Evolutionary conservation across 92 coral and sea anemone genomes (phyloP).

Genomic region (Porites rus): DNA sequence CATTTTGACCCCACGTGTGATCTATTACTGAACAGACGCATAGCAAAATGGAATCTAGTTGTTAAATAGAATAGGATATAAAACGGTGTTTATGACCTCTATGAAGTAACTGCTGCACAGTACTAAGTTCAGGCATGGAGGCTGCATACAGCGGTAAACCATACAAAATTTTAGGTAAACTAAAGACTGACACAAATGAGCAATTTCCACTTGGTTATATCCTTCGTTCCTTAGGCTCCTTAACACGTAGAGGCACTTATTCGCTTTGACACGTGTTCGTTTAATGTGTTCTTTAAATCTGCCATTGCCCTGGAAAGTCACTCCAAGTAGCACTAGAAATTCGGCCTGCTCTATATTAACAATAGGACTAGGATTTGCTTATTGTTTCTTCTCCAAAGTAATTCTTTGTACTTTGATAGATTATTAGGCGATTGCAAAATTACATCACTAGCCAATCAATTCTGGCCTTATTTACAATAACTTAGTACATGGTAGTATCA

Average conservation of each 20-base stretch:
- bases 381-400: not conserved
- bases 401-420: conserved; percentile 18
- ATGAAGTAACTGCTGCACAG: not conserved
- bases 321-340: not conserved
- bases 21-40: no score
- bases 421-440: conserved; percentile 15
- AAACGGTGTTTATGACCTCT: conserved; percentile 1
- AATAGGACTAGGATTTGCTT: not conserved
- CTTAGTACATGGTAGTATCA: not conserved
- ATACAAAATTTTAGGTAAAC: not conserved
- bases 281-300: no score
- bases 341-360: conserved; percentile 36
- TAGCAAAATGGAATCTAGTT: no score
- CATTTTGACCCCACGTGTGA: no score
- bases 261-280: not conserved
- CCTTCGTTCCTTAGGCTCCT: conserved; percentile 14
- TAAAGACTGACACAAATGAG: conserved; percentile 7
- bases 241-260: conserved; percentile 12
- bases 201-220: not conserved
- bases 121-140: not conserved
- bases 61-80: conserved; percentile 14
- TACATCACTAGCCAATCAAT: not conserved
- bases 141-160: conserved; percentile 5
- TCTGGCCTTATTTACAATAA: no score
- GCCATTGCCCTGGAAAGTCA: no score